These are phyloP conservation scores for Cyclophora albipunctata DNA, from an alignment of 2,888 invertebrate species.

Conservation along the genomic window DNA sequence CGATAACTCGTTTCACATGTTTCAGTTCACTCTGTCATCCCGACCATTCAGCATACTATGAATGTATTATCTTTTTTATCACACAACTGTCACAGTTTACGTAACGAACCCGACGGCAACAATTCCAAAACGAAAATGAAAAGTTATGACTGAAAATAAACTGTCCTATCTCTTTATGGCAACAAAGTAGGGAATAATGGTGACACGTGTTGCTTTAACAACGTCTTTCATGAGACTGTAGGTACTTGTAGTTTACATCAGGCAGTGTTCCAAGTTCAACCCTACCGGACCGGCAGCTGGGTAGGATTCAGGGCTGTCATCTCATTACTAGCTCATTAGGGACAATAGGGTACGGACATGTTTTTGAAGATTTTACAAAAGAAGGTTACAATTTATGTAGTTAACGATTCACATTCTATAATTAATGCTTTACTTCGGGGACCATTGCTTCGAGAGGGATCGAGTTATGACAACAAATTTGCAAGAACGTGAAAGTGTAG, in stretches of 20 bases:
- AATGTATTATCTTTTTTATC: background rate
- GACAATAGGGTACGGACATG: no score
- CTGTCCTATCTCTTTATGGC: slow-evolving; percentile 39
- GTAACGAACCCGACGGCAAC: slow-evolving; percentile 44
- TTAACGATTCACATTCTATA: no score
- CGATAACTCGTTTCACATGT: slow-evolving; percentile 21
- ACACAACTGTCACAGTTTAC: slow-evolving; percentile 36
- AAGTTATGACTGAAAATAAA: slow-evolving; percentile 54
- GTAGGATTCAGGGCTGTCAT: slow-evolving; percentile 12
- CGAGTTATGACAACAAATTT: no score
- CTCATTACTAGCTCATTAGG: no score
- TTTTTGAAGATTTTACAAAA: no score
- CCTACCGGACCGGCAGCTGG: slow-evolving; percentile 11
- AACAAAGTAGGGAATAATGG: slow-evolving; percentile 31
- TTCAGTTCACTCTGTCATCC: background rate
- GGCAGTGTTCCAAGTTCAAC: slow-evolving; percentile 18
- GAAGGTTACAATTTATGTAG: no score
- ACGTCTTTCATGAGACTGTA: slow-evolving; percentile 47
- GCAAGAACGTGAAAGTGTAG: no score
- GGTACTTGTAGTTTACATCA: slow-evolving; percentile 20
- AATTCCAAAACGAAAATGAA: slow-evolving; percentile 52
- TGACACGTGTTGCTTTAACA: slow-evolving; percentile 40
- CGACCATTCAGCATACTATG: background rate
- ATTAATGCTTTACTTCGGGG: no score
- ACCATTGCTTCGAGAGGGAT: no score